Evolutionary conservation across 2,888 invertebrate genomes (phyloP).

Genomic region (Volucella zonaria): DNA sequence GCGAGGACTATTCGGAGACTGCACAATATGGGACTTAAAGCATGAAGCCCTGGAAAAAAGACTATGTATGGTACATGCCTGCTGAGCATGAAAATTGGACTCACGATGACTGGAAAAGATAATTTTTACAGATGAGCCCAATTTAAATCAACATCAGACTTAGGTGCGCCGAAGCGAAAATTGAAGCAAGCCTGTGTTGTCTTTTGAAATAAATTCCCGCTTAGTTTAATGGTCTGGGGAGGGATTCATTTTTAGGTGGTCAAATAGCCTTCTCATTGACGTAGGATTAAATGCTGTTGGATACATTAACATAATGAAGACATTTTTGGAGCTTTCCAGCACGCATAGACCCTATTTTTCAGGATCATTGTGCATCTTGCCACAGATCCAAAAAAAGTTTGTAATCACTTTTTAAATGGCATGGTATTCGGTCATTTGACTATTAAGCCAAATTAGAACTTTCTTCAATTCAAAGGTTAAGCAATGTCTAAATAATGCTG

Average conservation of each 20-base stretch:
- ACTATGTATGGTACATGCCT: no score
- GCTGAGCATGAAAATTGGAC: no score
- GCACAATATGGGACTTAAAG: background rate
- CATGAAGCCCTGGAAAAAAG: background rate
- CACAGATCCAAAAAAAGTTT: no score
- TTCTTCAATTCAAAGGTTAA: no score
- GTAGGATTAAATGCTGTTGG: background rate
- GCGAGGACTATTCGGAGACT: background rate
- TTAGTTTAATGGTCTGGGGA: slow-evolving; percentile 2
- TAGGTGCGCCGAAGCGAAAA: background rate
- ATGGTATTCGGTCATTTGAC: no score
- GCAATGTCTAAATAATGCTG: no score
- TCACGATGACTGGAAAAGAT: background rate
- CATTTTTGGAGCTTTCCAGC: no score
- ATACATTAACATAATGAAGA: background rate
- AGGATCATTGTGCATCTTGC: no score
- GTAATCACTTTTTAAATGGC: no score
- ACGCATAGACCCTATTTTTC: no score
- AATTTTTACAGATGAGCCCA: slow-evolving; percentile 4
- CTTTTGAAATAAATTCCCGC: background rate
- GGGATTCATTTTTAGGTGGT: background rate
- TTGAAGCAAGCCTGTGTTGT: background rate
- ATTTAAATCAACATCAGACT: slow-evolving; percentile 1
- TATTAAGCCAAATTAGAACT: no score
- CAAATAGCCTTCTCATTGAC: background rate